Base-by-base conservation (phyloP, 2,113 vertebrate species). In the Anguilla rostrata region DNA sequence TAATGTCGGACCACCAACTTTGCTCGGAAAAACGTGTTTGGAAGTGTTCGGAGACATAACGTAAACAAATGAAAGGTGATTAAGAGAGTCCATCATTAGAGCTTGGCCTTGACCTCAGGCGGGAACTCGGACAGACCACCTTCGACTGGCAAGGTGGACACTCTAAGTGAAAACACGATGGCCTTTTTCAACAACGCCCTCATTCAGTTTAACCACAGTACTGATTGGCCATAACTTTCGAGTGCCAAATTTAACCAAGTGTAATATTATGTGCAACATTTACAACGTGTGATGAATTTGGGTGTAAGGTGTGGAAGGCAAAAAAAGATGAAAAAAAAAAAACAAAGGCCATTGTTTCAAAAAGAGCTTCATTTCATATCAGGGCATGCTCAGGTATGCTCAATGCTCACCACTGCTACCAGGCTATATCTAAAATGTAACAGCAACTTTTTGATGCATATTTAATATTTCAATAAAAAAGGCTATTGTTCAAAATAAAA, bases 21-120 rank as follows among this genome's bases (percentile, higher is more conserved):
- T 14, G 83, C 60, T 4, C 34, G 83, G 83, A 85, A 81, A 49
- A 81, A 49, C 57, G 83, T 7, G 78, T 79, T 84, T 83, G 88
- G 39, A 87, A 84, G 78, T 29, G 84, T 39, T 88, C 89, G 85
- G 83, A 79, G 85, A 82, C 41, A 46, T 88, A 87, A 88, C 86
- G 85, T 78, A 86, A 86, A 87, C 88, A 89, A 89, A 90, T 88
- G 87, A 88, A 80, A 22, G 39, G n/a, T 81, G 63, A 89, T 84
- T 86, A 57, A 83, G 39, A 78, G 66, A 22, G 39, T 75, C 49
- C 84, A 82, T 85, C 84, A 81, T 84, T 87, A 57, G 75, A 14
- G 39, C 39, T 39, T 14, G 22, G 82, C 78, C 40, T 56, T 63
- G 5, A 43, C 81, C 15, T 41, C 5, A 8, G 34, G 41, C 43